Evolutionary conservation across 1,140 invertebrate genomes (phyloP), one percentile per base, ranked within the genome.

Genomic region (Scaptomyza graminum): DNA sequence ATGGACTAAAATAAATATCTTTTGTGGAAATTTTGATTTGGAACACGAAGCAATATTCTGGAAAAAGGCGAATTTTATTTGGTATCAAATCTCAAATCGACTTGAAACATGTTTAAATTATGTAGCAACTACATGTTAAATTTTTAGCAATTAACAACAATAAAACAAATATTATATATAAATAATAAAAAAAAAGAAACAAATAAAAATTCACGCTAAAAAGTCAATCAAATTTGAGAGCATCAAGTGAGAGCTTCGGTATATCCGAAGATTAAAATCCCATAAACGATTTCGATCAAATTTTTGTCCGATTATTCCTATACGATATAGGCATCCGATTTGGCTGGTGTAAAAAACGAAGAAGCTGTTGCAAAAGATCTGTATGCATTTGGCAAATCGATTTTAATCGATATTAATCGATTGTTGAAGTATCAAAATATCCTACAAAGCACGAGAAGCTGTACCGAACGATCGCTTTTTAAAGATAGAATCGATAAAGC

Each of bases 121-220:
- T 85, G 82, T 85, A 87, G 82, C 66, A 87, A 85, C 82, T 87
- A 87, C 82, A 85, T 87, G 82, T 87, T 87, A 87, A 85, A 85
- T 74, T 75, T 75, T 81, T 81, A 82, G 79, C 62, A 82, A 83
- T 75, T 84, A 84, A 76, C 69, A 62, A 75, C n/a, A n/a, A 54
- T 39, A 51, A 11, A 64, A 52, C 18, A 49, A 41, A 54, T 13
- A 47, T 44, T 50, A 67, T n/a, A 63, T 59, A 37, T 16, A 50
- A 49, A 60, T 25, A 49, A 44, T 34, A 22, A 64, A 46, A 54
- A 55, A 70, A 66, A 68, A 51, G 28, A 22, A 34, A 8, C 28
- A 41, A 16, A 37, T 16, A 9, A n/a, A 61, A 54, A 56, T 11
- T 47, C 5, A 47, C 31, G 25, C 8, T 8, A 60, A 60, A 54